Conservation (phyloP, 2,888 invertebrate species). For the Itoplectis maculator region DNA sequence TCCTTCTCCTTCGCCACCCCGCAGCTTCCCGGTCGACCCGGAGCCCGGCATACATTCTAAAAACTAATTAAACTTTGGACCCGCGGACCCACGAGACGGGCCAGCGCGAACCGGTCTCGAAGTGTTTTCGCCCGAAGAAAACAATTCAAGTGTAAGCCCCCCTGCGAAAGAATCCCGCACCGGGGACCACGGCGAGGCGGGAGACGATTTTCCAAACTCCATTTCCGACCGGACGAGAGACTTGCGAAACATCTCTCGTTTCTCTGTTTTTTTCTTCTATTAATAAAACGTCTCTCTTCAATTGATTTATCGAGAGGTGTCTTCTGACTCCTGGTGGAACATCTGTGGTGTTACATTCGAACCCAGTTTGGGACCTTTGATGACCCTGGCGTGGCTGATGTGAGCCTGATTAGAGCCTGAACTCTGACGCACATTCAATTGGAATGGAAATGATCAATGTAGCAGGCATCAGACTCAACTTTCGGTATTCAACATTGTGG, state of each 20-base stretch:
- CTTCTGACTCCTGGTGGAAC: too few species aligned
- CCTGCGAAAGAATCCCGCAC: background rate
- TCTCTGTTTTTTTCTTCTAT: background rate
- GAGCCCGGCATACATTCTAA: conserved; percentile 78
- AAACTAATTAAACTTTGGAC: conserved; percentile 84
- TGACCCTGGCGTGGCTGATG: too few species aligned
- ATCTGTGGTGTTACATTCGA: too few species aligned
- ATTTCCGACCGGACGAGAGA: conserved; percentile 35
- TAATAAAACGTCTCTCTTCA: background rate
- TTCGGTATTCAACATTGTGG: too few species aligned
- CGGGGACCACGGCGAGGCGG: background rate
- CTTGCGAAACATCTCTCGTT: background rate
- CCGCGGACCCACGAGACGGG: conserved; percentile 65
- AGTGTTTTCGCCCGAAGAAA: conserved; percentile 67
- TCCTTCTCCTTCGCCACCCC: conserved; percentile 35
- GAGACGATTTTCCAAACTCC: conserved; percentile 19
- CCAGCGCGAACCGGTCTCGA: conserved; percentile 51
- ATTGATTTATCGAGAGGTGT: background rate
- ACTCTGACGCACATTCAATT: too few species aligned
- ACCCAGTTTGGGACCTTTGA: too few species aligned
- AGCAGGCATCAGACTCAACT: too few species aligned
- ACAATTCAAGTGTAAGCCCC: conserved; percentile 49
- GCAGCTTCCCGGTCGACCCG: conserved; percentile 37
- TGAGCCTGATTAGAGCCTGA: too few species aligned
- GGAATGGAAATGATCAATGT: too few species aligned